These are phyloP conservation scores for Liolophura sinensis DNA, from an alignment of 1,140 invertebrate species.

Conservation along the genomic window DNA sequence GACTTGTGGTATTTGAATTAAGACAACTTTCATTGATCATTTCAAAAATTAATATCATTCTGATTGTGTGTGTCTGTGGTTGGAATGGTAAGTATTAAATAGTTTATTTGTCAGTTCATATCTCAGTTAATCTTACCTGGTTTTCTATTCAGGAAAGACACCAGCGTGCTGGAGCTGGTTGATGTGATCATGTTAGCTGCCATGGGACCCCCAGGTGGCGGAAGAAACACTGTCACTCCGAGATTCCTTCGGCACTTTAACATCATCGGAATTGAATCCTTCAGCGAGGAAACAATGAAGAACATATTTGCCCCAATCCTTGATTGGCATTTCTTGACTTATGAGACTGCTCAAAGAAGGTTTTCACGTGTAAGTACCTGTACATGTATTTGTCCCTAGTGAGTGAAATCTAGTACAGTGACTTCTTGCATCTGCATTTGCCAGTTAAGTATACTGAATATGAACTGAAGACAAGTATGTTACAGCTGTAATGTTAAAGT, in stretches of 20 bases:
- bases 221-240: conserved; percentile 54
- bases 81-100: no score
- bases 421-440: no score
- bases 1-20: no score
- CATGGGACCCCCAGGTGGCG: conserved; percentile 58
- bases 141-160: conserved; percentile 50
- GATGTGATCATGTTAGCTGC: conserved; percentile 56
- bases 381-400: background rate
- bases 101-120: no score
- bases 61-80: no score
- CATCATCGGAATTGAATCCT: conserved; percentile 56
- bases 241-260: conserved; percentile 58
- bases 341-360: conserved; percentile 59
- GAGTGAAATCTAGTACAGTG: no score
- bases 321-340: conserved; percentile 59
- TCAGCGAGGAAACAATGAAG: conserved; percentile 59
- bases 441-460: no score
- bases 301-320: conserved; percentile 58
- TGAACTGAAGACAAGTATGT: no score
- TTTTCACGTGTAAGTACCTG: conserved; percentile 47
- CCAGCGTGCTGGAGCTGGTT: conserved; percentile 45
- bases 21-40: no score
- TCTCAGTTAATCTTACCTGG: no score
- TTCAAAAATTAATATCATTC: no score
- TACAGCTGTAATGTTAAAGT: no score